Evolutionary conservation across 2,113 vertebrate species (phyloP).

Genomic region (Crotophaga sulcirostris): DNA sequence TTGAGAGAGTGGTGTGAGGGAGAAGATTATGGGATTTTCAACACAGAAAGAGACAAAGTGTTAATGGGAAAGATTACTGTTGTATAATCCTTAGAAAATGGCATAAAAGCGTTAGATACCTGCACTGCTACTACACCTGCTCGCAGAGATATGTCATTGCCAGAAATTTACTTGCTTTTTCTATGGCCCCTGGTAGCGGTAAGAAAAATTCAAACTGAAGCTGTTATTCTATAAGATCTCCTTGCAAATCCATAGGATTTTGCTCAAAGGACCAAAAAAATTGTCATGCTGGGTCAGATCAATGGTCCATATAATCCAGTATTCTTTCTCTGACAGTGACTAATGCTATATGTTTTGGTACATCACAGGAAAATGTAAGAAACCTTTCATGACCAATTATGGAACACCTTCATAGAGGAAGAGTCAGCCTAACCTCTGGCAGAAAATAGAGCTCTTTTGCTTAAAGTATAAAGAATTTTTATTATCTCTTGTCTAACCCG

Average conservation of each 20-base stretch:
- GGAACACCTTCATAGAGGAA: neutral
- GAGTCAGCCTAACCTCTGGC: neutral
- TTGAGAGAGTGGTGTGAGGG: neutral
- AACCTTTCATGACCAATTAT: conserved; percentile 56
- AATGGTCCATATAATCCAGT: conserved; percentile 60
- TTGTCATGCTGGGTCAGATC: conserved; percentile 51
- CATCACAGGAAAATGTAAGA: conserved; percentile 23
- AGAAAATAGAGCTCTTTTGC: conserved; percentile 8
- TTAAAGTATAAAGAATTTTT: neutral
- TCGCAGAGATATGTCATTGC: conserved; percentile 15
- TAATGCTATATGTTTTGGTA: conserved; percentile 53
- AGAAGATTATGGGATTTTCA: neutral
- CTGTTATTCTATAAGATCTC: conserved; percentile 5
- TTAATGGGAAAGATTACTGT: conserved; percentile 26
- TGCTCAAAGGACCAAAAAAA: conserved; percentile 55
- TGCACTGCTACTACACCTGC: neutral
- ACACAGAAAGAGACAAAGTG: neutral
- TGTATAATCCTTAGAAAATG: conserved; percentile 6
- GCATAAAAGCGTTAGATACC: neutral
- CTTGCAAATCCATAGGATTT: conserved; percentile 57
- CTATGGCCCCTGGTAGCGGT: neutral
- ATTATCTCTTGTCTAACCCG: neutral
- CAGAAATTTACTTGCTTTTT: neutral
- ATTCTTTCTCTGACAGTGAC: conserved; percentile 52
- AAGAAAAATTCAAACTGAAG: conserved; percentile 20